These are phyloP conservation scores for Caenorhabditis sp. DNA, from an alignment of 2,888 invertebrate genomes.

Conservation along the genomic window DNA sequence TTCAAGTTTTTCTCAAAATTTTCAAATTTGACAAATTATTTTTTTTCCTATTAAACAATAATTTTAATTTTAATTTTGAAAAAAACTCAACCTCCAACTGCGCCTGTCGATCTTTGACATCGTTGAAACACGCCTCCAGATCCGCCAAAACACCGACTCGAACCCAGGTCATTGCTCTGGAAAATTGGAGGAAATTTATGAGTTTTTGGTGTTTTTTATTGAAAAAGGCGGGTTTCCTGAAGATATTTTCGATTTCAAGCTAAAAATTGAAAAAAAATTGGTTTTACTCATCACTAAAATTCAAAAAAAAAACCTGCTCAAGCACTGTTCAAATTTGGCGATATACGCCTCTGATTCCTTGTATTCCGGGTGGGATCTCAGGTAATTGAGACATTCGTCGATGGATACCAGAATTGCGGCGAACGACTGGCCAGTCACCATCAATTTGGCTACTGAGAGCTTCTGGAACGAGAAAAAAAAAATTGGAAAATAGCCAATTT, in stretches of 20 bases:
- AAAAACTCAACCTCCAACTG: constrained; percentile 57
- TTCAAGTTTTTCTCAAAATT: no score
- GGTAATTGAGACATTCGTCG: constrained; percentile 78
- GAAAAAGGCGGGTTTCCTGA: neutral
- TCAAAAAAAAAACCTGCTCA: constrained; percentile 72
- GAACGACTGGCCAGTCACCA: constrained; percentile 79
- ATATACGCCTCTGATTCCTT: constrained; percentile 76
- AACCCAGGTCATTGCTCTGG: constrained; percentile 80
- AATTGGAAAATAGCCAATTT: neutral
- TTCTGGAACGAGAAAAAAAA: constrained; percentile 76
- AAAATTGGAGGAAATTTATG: constrained; percentile 5
- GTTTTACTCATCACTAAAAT: no score
- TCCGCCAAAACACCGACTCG: constrained; percentile 78
- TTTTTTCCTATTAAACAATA: no score
- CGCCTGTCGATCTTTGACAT: constrained; percentile 73
- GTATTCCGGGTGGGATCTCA: constrained; percentile 79
- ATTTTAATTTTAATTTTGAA: neutral
- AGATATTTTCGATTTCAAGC: no score
- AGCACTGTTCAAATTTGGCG: constrained; percentile 80
- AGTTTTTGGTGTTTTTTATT: no score
- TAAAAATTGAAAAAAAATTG: no score
- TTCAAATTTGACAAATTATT: neutral
- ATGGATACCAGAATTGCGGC: constrained; percentile 81
- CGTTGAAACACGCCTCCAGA: constrained; percentile 75
- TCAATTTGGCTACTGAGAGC: constrained; percentile 73